phyloP scores from a whole-genome alignment of 1,140 invertebrate species.

The Maniola jurtina region DNA sequence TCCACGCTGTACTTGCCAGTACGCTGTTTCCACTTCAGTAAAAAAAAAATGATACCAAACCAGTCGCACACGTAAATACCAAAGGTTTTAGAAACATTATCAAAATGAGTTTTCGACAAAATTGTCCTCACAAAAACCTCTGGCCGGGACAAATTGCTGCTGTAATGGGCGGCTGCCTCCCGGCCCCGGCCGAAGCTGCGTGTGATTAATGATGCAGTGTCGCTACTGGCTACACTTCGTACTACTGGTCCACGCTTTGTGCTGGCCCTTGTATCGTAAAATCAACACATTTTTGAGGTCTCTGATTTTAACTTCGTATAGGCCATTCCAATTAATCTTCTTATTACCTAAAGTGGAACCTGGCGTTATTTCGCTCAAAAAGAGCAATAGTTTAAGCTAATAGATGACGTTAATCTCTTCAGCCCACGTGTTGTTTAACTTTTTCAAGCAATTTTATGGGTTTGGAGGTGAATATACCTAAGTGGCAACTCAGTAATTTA shows the following conservation, averaged over 20 bases:
- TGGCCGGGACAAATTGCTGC: slow-evolving; percentile 2
- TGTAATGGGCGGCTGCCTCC: slow-evolving; percentile 6
- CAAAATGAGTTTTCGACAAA: slow-evolving; percentile 14
- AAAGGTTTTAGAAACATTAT: slow-evolving; percentile 11
- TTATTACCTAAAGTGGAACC: too few species aligned
- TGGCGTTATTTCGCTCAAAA: too few species aligned
- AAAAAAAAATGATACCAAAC: not conserved
- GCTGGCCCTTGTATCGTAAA: not conserved
- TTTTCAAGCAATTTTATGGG: too few species aligned
- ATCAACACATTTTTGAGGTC: too few species aligned
- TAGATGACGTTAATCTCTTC: too few species aligned
- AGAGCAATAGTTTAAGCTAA: too few species aligned
- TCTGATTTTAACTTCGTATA: too few species aligned
- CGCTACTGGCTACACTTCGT: not conserved
- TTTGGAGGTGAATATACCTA: too few species aligned
- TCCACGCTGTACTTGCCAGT: too few species aligned
- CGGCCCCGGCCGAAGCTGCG: not conserved
- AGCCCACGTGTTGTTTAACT: too few species aligned
- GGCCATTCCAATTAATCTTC: too few species aligned
- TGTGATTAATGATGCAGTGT: slow-evolving; percentile 1
- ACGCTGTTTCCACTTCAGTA: not conserved
- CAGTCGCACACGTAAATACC: slow-evolving; percentile 1
- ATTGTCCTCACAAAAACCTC: not conserved
- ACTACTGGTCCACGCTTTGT: not conserved
- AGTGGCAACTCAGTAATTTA: too few species aligned